A percentile compares a stretch with the other conserved stretches of the same genome.
Evolutionary conservation across 1,140 invertebrate genomes (phyloP).

Genomic region (Goniozus legneri): DNA sequence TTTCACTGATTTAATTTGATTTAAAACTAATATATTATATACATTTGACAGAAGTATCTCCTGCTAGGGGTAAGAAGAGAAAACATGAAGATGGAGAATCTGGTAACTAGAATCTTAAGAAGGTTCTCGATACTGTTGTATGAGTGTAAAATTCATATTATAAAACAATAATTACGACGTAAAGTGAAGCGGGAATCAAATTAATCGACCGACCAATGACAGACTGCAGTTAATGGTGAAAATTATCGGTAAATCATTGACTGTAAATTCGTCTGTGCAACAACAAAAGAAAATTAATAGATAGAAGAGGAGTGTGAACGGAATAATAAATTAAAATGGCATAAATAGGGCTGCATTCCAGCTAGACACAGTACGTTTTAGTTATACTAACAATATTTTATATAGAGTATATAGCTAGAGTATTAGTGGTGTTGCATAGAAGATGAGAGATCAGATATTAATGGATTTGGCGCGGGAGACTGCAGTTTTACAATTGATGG

Average conservation of each 20-base stretch:
- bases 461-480: slow-evolving; percentile 6
- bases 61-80: slow-evolving; percentile 67
- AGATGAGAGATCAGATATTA: slow-evolving; percentile 28
- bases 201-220: slow-evolving; percentile 53
- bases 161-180: slow-evolving; percentile 50
- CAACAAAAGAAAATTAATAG: slow-evolving; percentile 28
- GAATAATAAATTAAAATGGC: slow-evolving; percentile 32
- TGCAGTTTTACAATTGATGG: slow-evolving; percentile 44
- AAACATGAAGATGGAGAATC: slow-evolving; percentile 63
- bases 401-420: slow-evolving; percentile 56
- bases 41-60: slow-evolving; percentile 51
- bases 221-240: slow-evolving; percentile 50
- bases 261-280: slow-evolving; percentile 40
- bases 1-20: too few species aligned
- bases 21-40: too few species aligned
- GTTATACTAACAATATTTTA: slow-evolving; percentile 56
- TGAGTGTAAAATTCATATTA: slow-evolving; percentile 52
- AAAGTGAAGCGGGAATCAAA: slow-evolving; percentile 54
- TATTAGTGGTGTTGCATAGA: slow-evolving; percentile 49
- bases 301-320: slow-evolving; percentile 16
- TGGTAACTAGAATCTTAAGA: slow-evolving; percentile 43
- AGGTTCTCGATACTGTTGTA: slow-evolving; percentile 42
- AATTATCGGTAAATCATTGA: slow-evolving; percentile 46
- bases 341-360: slow-evolving; percentile 54
- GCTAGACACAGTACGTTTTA: slow-evolving; percentile 53